A percentile compares a stretch with the other conserved stretches of the same genome.
These are phyloP conservation scores for Kryptolebias marmoratus DNA, from an alignment of 2,113 vertebrate species.

Conservation along the genomic window DNA sequence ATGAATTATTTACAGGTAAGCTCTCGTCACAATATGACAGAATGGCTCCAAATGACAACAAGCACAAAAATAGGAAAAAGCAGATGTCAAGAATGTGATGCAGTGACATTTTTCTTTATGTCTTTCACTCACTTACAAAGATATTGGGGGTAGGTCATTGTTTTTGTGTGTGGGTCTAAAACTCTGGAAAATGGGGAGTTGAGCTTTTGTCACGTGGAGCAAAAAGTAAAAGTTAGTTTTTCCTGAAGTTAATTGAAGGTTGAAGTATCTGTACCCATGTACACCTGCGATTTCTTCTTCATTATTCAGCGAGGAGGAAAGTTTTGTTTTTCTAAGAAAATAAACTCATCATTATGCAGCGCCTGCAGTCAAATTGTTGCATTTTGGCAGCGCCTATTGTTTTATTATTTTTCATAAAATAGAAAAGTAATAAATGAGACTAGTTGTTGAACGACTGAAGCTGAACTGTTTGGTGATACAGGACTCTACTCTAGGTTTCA, in stretches of 20 bases:
- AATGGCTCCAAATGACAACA: conserved; percentile 37
- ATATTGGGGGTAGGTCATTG: conserved; percentile 33
- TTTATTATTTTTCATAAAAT: no score
- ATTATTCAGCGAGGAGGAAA: background rate
- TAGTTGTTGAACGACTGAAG: no score
- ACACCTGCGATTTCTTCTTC: background rate
- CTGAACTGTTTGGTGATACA: no score
- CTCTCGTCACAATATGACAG: conserved; percentile 72
- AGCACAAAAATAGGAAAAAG: conserved; percentile 56
- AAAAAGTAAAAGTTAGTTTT: conserved; percentile 39
- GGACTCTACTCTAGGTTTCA: no score
- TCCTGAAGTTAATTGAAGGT: conserved; percentile 23
- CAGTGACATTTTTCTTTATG: conserved; percentile 19
- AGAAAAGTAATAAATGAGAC: no score
- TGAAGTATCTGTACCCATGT: background rate
- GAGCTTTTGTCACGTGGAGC: conserved; percentile 15
- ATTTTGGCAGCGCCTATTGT: no score
- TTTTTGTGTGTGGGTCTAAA: conserved; percentile 23
- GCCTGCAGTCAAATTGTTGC: no score
- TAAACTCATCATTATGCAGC: no score
- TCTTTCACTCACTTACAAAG: conserved; percentile 38
- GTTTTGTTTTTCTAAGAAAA: no score
- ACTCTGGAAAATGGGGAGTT: background rate
- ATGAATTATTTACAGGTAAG: conserved; percentile 80
- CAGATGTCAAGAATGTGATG: conserved; percentile 38